A percentile compares a stretch with the other conserved stretches of the same genome.
These are phyloP conservation scores for Pseudochirops cupreus DNA, from an alignment of 2,797 vertebrate genomes.

Conservation along the genomic window DNA sequence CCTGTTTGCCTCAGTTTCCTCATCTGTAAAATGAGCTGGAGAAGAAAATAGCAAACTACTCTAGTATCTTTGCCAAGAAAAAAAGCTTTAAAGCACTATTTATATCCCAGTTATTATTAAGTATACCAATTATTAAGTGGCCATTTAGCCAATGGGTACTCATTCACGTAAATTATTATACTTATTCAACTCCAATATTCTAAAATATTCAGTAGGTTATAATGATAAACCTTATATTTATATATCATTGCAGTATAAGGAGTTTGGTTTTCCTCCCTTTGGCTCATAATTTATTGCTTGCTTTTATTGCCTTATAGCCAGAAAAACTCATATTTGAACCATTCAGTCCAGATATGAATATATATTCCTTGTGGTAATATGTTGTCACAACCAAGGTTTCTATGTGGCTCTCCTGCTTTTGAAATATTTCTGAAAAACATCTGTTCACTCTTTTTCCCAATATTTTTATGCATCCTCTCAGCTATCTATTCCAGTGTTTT, in stretches of 20 bases:
- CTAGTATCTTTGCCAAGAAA: too few relatives aligned
- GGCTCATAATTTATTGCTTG: background rate
- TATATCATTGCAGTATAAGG: background rate
- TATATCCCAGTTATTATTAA: background rate
- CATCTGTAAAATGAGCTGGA: too few relatives aligned
- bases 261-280: background rate
- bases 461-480: background rate
- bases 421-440: background rate
- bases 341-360: background rate
- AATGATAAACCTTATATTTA: background rate
- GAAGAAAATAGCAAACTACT: too few relatives aligned
- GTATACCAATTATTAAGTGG: background rate
- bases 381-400: background rate
- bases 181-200: background rate
- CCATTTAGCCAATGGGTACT: background rate
- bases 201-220: constrained; percentile 7
- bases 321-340: background rate
- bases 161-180: background rate
- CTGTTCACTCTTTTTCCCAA: background rate
- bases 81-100: too few relatives aligned
- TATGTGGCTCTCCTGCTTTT: background rate
- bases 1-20: too few relatives aligned
- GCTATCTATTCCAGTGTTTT: background rate
- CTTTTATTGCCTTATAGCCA: background rate
- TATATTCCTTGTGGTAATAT: background rate